These are phyloP conservation scores for Apamea epomidion DNA, from an alignment of 2,888 invertebrate species.

Conservation along the genomic window DNA sequence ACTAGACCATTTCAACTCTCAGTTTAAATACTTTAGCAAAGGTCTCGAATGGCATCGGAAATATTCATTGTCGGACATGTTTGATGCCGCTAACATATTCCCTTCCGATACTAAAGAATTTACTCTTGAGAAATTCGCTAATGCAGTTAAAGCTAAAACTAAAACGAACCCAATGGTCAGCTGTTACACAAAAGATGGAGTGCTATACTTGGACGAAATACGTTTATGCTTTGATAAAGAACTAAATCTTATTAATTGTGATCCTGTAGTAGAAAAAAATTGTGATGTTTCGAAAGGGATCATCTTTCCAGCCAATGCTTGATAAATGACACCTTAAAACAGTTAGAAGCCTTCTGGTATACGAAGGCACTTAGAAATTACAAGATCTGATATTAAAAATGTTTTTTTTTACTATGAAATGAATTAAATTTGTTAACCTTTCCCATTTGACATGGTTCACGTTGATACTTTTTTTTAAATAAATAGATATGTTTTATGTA, in stretches of 20 bases:
- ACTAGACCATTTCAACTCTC: no score
- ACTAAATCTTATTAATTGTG: slow-evolving; percentile 91
- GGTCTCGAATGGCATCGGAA: slow-evolving; percentile 91
- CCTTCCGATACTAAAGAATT: slow-evolving; percentile 71
- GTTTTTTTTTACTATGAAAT: no score
- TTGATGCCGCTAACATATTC: slow-evolving; percentile 88
- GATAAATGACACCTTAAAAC: no score
- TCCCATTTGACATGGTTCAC: no score
- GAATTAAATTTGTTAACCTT: no score
- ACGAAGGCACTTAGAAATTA: no score
- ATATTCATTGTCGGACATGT: slow-evolving; percentile 91
- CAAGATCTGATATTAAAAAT: no score
- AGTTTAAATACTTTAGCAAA: slow-evolving; percentile 65
- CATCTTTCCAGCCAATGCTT: slow-evolving; percentile 11
- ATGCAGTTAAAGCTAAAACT: slow-evolving; percentile 63
- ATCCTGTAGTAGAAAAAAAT: slow-evolving; percentile 71
- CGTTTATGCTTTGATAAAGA: slow-evolving; percentile 93
- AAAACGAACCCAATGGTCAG: no score
- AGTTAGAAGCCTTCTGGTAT: no score
- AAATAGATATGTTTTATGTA: no score
- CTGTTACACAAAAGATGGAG: no score
- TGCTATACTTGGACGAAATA: not conserved
- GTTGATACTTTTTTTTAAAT: no score
- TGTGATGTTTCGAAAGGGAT: slow-evolving; percentile 17
- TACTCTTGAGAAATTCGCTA: slow-evolving; percentile 53